These are phyloP conservation scores for Pseudomyrmex gracilis DNA, from an alignment of 1,140 invertebrate genomes.

Conservation along the genomic window DNA sequence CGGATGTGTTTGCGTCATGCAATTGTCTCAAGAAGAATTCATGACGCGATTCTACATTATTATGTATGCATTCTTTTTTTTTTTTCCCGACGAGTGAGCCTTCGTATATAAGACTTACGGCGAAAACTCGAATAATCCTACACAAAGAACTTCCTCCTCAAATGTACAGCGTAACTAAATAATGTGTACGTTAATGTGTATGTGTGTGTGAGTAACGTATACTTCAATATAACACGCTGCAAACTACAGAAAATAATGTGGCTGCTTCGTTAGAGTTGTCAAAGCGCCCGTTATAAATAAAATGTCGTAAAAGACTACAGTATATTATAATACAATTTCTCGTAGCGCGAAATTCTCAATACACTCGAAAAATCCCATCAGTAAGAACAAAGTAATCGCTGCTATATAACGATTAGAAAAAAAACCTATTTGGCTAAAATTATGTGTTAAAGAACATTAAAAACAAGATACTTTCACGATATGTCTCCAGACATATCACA, in stretches of 20 bases:
- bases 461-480: constrained; percentile 60
- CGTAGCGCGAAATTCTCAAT: constrained; percentile 49
- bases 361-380: constrained; percentile 28
- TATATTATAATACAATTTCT: constrained; percentile 10
- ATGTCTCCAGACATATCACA: constrained; percentile 58
- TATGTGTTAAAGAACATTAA: constrained; percentile 66
- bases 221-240: constrained; percentile 20
- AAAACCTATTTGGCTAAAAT: constrained; percentile 23
- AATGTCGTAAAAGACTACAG: constrained; percentile 48
- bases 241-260: constrained; percentile 38
- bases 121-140: constrained; percentile 53
- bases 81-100: neutral
- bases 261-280: constrained; percentile 27
- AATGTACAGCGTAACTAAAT: constrained; percentile 48
- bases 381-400: constrained; percentile 24
- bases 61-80: constrained; percentile 8
- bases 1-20: constrained; percentile 31
- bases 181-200: constrained; percentile 27
- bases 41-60: constrained; percentile 44
- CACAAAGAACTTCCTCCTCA: constrained; percentile 11
- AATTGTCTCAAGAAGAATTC: constrained; percentile 39
- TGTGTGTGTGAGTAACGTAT: constrained; percentile 44
- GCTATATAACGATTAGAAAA: neutral
- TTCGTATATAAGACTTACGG: constrained; percentile 32
- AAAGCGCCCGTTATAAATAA: constrained; percentile 51